Conservation (phyloP, 2,888 invertebrate genomes). For the Cephalotes varians region DNA sequence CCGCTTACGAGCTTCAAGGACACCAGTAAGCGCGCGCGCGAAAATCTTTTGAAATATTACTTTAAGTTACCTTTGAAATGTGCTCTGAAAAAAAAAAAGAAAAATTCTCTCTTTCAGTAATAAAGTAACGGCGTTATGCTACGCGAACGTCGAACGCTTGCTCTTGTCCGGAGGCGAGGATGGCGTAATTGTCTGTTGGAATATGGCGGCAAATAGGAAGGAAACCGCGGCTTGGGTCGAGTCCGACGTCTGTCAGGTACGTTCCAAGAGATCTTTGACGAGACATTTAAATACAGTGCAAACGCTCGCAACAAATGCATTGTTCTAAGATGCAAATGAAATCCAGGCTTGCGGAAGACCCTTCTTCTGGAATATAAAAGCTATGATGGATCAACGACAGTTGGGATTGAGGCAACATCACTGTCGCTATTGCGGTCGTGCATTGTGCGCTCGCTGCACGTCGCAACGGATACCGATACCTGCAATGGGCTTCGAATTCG, state of each 20-base stretch:
- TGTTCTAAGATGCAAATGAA: background rate
- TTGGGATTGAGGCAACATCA: slow-evolving; percentile 96
- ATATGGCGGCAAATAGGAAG: slow-evolving; percentile 94
- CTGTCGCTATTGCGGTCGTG: slow-evolving; percentile 97
- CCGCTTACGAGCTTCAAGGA: slow-evolving; percentile 98
- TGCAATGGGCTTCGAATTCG: slow-evolving; percentile 99
- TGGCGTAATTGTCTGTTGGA: slow-evolving; percentile 97
- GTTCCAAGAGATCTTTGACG: background rate
- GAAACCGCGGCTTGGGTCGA: slow-evolving; percentile 99
- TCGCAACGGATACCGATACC: slow-evolving; percentile 96
- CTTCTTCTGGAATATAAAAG: slow-evolving; percentile 99
- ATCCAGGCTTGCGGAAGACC: slow-evolving; percentile 95
- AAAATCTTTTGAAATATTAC: slow-evolving; percentile 23
- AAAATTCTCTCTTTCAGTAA: slow-evolving; percentile 85
- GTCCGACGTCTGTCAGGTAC: slow-evolving; percentile 92
- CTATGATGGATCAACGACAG: slow-evolving; percentile 99
- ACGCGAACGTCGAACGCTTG: slow-evolving; percentile 92
- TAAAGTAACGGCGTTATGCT: slow-evolving; percentile 96
- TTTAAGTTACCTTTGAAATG: slow-evolving; percentile 2
- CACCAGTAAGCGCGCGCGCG: slow-evolving; percentile 90
- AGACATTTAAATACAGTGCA: background rate
- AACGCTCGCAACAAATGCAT: background rate
- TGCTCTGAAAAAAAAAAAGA: background rate
- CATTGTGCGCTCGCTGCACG: slow-evolving; percentile 97
- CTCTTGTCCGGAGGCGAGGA: slow-evolving; percentile 97